Evolutionary conservation across 1,140 invertebrate genomes (phyloP).

Genomic region (Papilio machaon): DNA sequence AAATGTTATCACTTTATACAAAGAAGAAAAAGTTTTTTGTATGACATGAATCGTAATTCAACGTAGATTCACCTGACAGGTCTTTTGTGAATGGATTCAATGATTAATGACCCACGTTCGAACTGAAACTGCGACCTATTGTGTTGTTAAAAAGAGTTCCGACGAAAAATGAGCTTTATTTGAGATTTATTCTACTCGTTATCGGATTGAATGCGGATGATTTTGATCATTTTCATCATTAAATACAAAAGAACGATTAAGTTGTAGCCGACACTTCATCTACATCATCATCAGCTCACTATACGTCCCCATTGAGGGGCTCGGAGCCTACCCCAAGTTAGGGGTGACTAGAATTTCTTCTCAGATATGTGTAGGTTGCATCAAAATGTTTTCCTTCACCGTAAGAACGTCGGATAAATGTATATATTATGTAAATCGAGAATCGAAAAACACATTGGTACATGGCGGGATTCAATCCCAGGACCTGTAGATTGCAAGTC

Average conservation of each 20-base stretch:
- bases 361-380: too few species aligned
- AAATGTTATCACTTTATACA: not conserved
- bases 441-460: too few species aligned
- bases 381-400: too few species aligned
- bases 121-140: conserved; percentile 23
- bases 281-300: too few species aligned
- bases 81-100: conserved; percentile 29
- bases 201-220: not conserved
- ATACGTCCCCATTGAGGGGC: too few species aligned
- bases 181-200: conserved; percentile 17
- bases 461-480: too few species aligned
- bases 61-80: conserved; percentile 18
- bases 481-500: too few species aligned
- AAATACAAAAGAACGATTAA: not conserved
- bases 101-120: conserved; percentile 16
- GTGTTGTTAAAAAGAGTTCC: conserved; percentile 25
- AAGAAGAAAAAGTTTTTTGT: not conserved
- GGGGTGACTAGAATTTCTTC: too few species aligned
- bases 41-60: conserved; percentile 9
- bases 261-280: too few species aligned
- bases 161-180: conserved; percentile 10
- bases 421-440: too few species aligned
- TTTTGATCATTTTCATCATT: not conserved
- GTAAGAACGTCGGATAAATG: too few species aligned
- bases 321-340: too few species aligned